These are phyloP conservation scores for Macrobrachium nipponense DNA, from an alignment of 1,140 invertebrate species.

Conservation along the genomic window DNA sequence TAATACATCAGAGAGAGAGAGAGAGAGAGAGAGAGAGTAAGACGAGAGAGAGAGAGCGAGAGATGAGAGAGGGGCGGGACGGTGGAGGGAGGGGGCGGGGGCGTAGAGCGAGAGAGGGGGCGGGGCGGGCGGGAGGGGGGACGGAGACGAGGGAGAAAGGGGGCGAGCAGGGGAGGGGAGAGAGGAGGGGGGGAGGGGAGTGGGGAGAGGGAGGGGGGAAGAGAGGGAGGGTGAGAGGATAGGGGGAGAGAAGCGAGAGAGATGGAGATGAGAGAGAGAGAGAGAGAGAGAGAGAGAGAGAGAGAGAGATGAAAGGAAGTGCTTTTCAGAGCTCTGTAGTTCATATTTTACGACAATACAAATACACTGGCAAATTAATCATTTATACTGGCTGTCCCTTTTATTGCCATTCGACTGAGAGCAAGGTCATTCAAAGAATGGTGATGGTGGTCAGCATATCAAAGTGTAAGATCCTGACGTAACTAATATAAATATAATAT, in stretches of 20 bases:
- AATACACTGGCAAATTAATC: too few relatives aligned
- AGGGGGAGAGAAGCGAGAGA: too few relatives aligned
- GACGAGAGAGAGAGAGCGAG: not conserved
- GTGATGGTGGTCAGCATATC: too few relatives aligned
- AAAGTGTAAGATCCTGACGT: too few relatives aligned
- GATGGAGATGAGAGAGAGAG: not conserved
- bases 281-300: conserved; percentile 11
- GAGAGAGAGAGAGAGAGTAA: conserved; percentile 18
- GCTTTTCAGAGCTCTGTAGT: not conserved
- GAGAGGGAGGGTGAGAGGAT: conserved; percentile 2
- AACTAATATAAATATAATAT: too few relatives aligned
- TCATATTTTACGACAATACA: too few relatives aligned
- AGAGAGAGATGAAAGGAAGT: not conserved
- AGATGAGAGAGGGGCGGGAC: not conserved
- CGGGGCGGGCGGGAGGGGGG: not conserved
- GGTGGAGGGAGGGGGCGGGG: not conserved
- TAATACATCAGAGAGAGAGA: not conserved
- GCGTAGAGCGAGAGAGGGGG: not conserved
- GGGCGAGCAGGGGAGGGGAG: not conserved
- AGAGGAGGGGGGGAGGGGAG: not conserved
- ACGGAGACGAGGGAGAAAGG: too few relatives aligned
- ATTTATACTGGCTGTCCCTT: too few relatives aligned
- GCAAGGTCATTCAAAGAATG: too few relatives aligned
- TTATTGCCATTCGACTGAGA: too few relatives aligned
- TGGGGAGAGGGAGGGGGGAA: not conserved